A percentile compares a stretch with the other conserved stretches of the same genome.
These are phyloP conservation scores for Leptinotarsa tumamoca DNA, from an alignment of 2,888 invertebrate genomes.

Conservation along the genomic window DNA sequence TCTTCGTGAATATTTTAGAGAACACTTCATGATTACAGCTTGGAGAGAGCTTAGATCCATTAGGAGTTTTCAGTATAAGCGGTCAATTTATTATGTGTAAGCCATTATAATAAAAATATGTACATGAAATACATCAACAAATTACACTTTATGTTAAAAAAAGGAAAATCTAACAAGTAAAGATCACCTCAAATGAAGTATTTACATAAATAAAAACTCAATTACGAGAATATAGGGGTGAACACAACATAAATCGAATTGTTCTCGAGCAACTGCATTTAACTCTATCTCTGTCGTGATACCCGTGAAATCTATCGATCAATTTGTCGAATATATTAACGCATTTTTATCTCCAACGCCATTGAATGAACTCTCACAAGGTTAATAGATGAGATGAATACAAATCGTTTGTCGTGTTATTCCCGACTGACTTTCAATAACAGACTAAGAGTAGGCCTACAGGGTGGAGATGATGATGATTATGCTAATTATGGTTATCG, in stretches of 20 bases:
- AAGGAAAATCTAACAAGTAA: too few species aligned
- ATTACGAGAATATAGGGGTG: slow-evolving; percentile 9
- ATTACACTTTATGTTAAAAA: too few species aligned
- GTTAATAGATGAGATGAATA: slow-evolving; percentile 15
- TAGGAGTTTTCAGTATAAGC: too few species aligned
- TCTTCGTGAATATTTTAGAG: too few species aligned
- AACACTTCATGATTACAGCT: too few species aligned
- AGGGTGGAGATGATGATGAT: slow-evolving; percentile 10
- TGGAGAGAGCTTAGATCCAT: too few species aligned
- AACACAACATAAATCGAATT: neutral
- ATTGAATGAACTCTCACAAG: slow-evolving; percentile 23
- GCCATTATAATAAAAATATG: too few species aligned
- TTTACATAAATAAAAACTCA: slow-evolving; percentile 8
- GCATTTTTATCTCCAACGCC: slow-evolving; percentile 17
- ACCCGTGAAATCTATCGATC: slow-evolving; percentile 21
- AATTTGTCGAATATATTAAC: slow-evolving; percentile 18
- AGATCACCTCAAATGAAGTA: neutral
- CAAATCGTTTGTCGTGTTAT: slow-evolving; percentile 18
- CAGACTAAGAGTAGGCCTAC: neutral
- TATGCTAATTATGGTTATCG: neutral
- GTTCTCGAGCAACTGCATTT: neutral
- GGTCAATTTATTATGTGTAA: too few species aligned
- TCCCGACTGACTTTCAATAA: slow-evolving; percentile 2
- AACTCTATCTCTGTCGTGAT: slow-evolving; percentile 8
- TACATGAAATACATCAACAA: too few species aligned